A percentile compares a stretch with the other conserved stretches of the same genome.
These are phyloP conservation scores for Agrilus biguttatus DNA, from an alignment of 2,888 invertebrate species.

Conservation along the genomic window DNA sequence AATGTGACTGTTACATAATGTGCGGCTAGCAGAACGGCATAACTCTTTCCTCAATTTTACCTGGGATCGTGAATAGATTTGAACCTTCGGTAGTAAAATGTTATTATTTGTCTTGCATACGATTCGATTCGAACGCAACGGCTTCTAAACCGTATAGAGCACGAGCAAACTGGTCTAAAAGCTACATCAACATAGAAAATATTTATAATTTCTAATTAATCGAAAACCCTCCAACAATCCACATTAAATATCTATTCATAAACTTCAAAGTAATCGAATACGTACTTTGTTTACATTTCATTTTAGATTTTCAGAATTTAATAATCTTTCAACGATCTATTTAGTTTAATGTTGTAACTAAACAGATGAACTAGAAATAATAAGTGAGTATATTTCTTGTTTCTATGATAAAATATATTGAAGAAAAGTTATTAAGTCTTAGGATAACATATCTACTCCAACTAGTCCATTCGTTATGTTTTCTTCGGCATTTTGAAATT, in stretches of 20 bases:
- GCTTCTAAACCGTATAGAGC: slow-evolving; percentile 1
- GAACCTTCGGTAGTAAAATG: too few species aligned
- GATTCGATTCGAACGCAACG: slow-evolving; percentile 1
- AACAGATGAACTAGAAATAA: too few species aligned
- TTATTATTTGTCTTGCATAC: neutral
- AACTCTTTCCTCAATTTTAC: slow-evolving; percentile 4
- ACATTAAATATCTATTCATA: neutral
- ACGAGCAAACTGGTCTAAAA: neutral
- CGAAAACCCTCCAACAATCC: neutral
- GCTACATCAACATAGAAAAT: neutral
- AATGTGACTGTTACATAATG: slow-evolving; percentile 19
- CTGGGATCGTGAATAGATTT: slow-evolving; percentile 3
- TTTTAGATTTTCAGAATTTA: too few species aligned
- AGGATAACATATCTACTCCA: too few species aligned
- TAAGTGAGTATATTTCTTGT: too few species aligned
- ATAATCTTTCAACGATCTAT: too few species aligned
- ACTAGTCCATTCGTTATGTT: too few species aligned
- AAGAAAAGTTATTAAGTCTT: too few species aligned
- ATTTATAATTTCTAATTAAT: neutral
- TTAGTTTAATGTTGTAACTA: too few species aligned
- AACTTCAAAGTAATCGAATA: neutral
- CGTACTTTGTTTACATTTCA: too few species aligned
- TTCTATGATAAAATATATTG: too few species aligned
- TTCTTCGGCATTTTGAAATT: too few species aligned
- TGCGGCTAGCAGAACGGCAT: slow-evolving; percentile 14